Evolutionary conservation across 1,140 invertebrate species (phyloP), one percentile per base, ranked within the genome.

Genomic region (Adelges cooleyi): DNA sequence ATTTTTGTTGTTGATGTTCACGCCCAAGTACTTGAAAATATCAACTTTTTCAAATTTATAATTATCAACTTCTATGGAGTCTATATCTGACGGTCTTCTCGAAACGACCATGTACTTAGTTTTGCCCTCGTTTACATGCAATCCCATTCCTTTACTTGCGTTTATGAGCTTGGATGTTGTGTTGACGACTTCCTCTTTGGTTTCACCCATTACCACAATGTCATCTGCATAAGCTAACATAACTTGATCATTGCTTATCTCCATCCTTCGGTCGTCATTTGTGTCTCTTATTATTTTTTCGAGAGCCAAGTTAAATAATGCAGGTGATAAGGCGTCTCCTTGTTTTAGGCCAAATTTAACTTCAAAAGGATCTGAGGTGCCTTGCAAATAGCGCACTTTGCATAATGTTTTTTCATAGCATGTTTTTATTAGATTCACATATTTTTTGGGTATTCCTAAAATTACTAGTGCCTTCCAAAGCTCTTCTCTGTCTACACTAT

Each of bases 1-100:
- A 48, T 48, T 48, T 48, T 20, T 48, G 46, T 48, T 48, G 20
- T 48, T 48, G n/a, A n/a, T n/a, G n/a, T n/a, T n/a, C n/a, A n/a
- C n/a, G n/a, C n/a, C n/a, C n/a, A n/a, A n/a, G n/a, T 48, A 48
- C 46, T 48, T 23, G 15, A 48, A 48, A 48, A 22, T n/a, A n/a
- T n/a, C n/a, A n/a, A n/a, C n/a, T n/a, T n/a, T n/a, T n/a, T n/a
- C n/a, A n/a, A n/a, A n/a, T 48, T 48, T 48, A 10, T 48, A 48
- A 48, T 48, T 48, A 48, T 48, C 20, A 23, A 48, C 18, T 48
- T 0, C 20, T 48, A 48, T 48, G 9, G 20, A 48, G 23, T 20
- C 46, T 48, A 48, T 23, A 48, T 22, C 6, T 48, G 46, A 22
- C 2, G 46, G 46, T 20, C 3, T 48, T 48, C 46, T 23, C 20